A percentile compares a stretch with the other conserved stretches of the same genome.
Conservation (phyloP, 1,140 invertebrate species). For the Saccostrea glomerata region DNA sequence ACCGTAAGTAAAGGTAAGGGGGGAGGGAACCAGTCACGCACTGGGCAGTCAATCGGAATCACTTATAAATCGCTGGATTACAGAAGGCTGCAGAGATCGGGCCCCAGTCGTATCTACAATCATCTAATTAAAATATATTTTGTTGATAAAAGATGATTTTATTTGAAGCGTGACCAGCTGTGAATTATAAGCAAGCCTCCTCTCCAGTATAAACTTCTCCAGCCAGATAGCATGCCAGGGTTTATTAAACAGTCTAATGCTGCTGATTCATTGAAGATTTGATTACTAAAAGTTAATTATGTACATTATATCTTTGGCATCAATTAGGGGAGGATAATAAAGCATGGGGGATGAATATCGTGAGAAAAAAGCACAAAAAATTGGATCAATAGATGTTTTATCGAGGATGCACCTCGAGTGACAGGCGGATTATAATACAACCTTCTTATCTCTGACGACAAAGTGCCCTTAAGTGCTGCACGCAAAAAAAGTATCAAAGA, state of each 20-base stretch:
- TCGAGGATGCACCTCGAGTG: slow-evolving; percentile 11
- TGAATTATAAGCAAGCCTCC: background rate
- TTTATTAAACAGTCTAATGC: slow-evolving; percentile 11
- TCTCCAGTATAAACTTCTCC: background rate
- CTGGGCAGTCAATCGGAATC: background rate
- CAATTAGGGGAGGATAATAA: slow-evolving; percentile 21
- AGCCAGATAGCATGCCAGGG: background rate
- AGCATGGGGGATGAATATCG: slow-evolving; percentile 1
- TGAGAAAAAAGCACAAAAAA: slow-evolving; percentile 22
- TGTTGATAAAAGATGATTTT: slow-evolving; percentile 16
- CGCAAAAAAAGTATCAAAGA: background rate
- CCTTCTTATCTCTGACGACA: background rate
- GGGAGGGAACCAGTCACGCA: background rate
- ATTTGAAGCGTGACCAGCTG: slow-evolving; percentile 5
- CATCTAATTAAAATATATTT: slow-evolving; percentile 21
- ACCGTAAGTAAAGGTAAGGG: background rate
- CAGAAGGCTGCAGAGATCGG: background rate
- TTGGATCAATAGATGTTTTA: background rate
- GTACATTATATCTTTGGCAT: slow-evolving; percentile 29
- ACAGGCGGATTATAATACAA: background rate
- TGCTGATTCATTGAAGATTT: slow-evolving; percentile 21
- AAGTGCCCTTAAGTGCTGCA: background rate
- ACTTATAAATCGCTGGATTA: background rate
- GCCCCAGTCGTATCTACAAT: background rate
- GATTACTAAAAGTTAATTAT: slow-evolving; percentile 21